Percentiles rank a stretch among this genome's conserved stretches.
phyloP scores from a whole-genome alignment of 64 coral and sea anemone species.

The Pocillopora verrucosa region DNA sequence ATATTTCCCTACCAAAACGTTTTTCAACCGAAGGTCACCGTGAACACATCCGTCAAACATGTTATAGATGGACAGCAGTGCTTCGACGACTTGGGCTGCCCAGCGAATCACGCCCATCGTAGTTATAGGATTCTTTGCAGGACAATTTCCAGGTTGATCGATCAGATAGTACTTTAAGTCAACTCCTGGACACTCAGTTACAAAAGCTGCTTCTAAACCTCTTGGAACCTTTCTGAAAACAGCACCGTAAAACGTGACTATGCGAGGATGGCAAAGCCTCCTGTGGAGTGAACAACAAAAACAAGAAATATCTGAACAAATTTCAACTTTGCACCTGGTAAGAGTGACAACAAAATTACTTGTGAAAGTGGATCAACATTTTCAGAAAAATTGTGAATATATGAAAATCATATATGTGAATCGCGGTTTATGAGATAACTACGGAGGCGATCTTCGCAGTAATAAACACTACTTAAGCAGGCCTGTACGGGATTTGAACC shows the following conservation, averaged over 20 bases:
- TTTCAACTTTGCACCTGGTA: neutral
- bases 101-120: neutral
- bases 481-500: too few relatives aligned
- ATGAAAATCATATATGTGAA: too few relatives aligned
- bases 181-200: neutral
- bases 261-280: slow-evolving; percentile 5
- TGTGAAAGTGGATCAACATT: neutral
- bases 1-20: neutral
- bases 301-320: neutral
- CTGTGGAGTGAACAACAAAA: neutral
- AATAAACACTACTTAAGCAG: too few relatives aligned
- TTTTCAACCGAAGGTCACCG: neutral
- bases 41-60: neutral
- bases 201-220: neutral
- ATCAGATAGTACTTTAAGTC: too few relatives aligned
- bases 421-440: too few relatives aligned
- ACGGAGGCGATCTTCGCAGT: too few relatives aligned
- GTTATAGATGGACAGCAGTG: neutral
- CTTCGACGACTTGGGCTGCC: neutral
- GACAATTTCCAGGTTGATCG: too few relatives aligned
- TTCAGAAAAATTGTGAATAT: too few relatives aligned
- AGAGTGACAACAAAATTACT: neutral
- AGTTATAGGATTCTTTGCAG: neutral
- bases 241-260: neutral
- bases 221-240: neutral